Conservation (phyloP, 2,797 vertebrate genomes). For the Notoglanidium macrostoma region DNA sequence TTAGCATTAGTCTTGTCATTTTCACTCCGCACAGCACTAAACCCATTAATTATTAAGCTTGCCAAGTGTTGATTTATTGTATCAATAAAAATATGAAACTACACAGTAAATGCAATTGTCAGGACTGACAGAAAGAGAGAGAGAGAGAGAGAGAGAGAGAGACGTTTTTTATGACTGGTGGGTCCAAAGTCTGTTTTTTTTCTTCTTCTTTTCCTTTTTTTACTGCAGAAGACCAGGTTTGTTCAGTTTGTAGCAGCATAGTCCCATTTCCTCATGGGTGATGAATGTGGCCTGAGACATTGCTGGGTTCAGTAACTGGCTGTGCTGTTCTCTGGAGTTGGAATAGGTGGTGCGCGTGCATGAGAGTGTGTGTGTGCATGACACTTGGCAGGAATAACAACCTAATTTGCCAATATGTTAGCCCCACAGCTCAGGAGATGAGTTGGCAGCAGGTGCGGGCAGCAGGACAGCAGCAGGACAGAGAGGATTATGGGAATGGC, state of each 20-base stretch:
- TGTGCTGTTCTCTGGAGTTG: conserved; percentile 11
- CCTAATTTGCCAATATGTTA: conserved; percentile 28
- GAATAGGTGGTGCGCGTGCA: neutral
- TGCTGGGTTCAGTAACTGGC: conserved; percentile 5
- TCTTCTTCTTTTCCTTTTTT: neutral
- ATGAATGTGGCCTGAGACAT: conserved; percentile 8
- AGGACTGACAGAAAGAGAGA: neutral
- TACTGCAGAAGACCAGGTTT: neutral
- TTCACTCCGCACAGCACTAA: neutral
- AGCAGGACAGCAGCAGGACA: conserved; percentile 39
- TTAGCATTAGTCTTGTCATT: neutral
- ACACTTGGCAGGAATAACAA: conserved; percentile 42
- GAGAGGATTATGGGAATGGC: conserved; percentile 47
- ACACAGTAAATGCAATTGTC: neutral
- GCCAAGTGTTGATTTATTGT: neutral
- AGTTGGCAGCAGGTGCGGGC: conserved; percentile 32
- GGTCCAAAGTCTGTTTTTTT: neutral
- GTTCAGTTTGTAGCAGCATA: neutral
- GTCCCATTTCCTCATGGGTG: neutral
- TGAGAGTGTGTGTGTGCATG: neutral
- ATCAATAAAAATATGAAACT: neutral
- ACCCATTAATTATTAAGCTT: neutral
- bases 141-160: neutral
- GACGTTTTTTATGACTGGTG: neutral
- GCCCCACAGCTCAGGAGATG: conserved; percentile 44